A percentile compares a stretch with the other conserved stretches of the same genome.
These are phyloP conservation scores for Adrianichthys oophorus DNA, from an alignment of 2,797 vertebrate species.

Conservation along the genomic window DNA sequence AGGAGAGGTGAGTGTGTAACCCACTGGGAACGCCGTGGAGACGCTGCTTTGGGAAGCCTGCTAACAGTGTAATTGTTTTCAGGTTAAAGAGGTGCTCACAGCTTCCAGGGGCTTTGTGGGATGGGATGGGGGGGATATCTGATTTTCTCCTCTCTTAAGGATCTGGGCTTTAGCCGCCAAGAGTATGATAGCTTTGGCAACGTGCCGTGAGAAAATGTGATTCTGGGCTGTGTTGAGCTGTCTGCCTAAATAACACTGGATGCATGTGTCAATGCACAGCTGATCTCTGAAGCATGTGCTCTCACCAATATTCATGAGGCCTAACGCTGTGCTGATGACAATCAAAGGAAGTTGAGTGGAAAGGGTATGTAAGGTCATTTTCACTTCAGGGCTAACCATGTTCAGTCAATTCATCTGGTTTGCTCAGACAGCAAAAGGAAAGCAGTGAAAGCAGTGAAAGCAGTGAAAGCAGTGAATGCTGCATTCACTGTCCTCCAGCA, in stretches of 20 bases:
- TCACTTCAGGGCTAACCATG: neutral
- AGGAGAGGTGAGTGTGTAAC: conserved; percentile 86
- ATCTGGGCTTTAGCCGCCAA: conserved; percentile 47
- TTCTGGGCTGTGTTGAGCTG: conserved; percentile 36
- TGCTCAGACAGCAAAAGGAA: too few relatives aligned
- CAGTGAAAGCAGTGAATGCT: too few relatives aligned
- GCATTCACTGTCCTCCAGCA: too few relatives aligned
- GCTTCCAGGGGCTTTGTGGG: conserved; percentile 42
- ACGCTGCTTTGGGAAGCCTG: conserved; percentile 46
- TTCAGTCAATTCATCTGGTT: too few relatives aligned
- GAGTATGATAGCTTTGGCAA: conserved; percentile 59
- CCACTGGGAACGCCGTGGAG: conserved; percentile 34
- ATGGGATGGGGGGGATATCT: conserved; percentile 24
- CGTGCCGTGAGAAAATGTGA: conserved; percentile 44
- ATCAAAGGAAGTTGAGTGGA: conserved; percentile 34
- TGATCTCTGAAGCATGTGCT: conserved; percentile 1
- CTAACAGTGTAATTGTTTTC: conserved; percentile 69
- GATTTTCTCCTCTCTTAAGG: conserved; percentile 40
- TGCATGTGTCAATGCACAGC: conserved; percentile 13
- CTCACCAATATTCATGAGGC: conserved; percentile 40
- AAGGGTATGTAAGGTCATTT: conserved; percentile 27
- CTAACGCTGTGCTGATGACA: conserved; percentile 33
- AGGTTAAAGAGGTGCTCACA: conserved; percentile 59
- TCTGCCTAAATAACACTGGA: conserved; percentile 29
- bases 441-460: too few relatives aligned